These are phyloP conservation scores for Luperina nickerlii DNA, from an alignment of 2,888 invertebrate genomes.

Conservation along the genomic window DNA sequence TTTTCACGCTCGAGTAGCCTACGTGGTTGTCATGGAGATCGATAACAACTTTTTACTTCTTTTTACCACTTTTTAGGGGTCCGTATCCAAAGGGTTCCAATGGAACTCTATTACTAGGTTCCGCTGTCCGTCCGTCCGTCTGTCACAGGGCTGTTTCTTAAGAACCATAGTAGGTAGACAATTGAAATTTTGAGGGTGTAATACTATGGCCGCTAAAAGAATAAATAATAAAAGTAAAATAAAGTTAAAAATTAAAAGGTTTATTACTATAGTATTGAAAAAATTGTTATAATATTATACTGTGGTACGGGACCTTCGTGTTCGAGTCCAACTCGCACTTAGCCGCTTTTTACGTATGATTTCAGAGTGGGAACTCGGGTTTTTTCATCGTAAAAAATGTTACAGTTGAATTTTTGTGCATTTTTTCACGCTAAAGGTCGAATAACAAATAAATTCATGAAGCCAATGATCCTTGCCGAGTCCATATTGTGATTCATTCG, in stretches of 20 bases:
- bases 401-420: slow-evolving; percentile 56
- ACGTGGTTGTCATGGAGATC: slow-evolving; percentile 32
- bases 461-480: slow-evolving; percentile 75
- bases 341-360: background rate
- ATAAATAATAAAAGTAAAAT: background rate
- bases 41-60: slow-evolving; percentile 24
- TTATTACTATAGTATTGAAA: background rate
- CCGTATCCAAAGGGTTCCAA: background rate
- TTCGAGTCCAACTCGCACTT: background rate
- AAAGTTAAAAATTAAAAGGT: background rate
- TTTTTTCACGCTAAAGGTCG: slow-evolving; percentile 63
- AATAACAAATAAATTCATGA: slow-evolving; percentile 81
- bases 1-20: slow-evolving; percentile 33
- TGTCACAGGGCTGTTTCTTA: background rate
- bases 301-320: background rate
- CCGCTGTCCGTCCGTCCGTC: too few relatives aligned
- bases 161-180: background rate
- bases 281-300: background rate
- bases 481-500: slow-evolving; percentile 76
- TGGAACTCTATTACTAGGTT: background rate
- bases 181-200: background rate
- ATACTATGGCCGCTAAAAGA: background rate
- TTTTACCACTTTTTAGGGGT: background rate
- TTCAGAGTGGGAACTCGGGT: slow-evolving; percentile 8
- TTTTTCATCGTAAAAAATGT: slow-evolving; percentile 28